Percentiles rank a stretch among this genome's conserved stretches.
Conservation (phyloP, 2,113 vertebrate species). For the Ciconia boyciana region DNA sequence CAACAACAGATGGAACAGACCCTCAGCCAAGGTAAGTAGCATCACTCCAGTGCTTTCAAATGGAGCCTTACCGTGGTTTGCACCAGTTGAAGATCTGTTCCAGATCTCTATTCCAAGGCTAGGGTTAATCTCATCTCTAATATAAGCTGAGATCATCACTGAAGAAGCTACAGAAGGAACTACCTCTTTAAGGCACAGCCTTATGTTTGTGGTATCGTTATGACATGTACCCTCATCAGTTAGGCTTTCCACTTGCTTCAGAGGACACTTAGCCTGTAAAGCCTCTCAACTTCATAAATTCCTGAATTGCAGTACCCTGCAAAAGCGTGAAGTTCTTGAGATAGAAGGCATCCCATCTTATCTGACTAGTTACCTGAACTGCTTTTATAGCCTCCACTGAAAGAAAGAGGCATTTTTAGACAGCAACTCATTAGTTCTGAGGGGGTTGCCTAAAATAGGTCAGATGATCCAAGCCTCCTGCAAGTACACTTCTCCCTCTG, state of each 20-base stretch:
- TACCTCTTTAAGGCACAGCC: not conserved
- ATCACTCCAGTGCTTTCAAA: slow-evolving; percentile 33
- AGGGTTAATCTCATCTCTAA: slow-evolving; percentile 15
- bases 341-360: not conserved
- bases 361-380: not conserved
- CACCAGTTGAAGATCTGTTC: slow-evolving; percentile 15
- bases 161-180: not conserved
- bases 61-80: not conserved
- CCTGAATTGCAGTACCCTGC: not conserved
- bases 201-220: not conserved
- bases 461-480: not conserved
- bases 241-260: not conserved
- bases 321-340: not conserved
- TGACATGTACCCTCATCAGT: not conserved
- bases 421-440: not conserved
- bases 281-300: not conserved
- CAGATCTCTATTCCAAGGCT: not conserved
- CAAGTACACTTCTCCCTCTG: not conserved
- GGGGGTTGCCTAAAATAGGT: not conserved
- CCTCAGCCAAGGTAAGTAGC: slow-evolving; percentile 61
- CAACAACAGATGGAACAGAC: slow-evolving; percentile 62
- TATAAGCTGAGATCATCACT: not conserved
- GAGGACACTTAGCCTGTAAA: not conserved
- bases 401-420: not conserved
- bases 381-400: not conserved